phyloP scores from a whole-genome alignment of 2,888 invertebrate species.

The Acanthococcus lagerstroemiae region DNA sequence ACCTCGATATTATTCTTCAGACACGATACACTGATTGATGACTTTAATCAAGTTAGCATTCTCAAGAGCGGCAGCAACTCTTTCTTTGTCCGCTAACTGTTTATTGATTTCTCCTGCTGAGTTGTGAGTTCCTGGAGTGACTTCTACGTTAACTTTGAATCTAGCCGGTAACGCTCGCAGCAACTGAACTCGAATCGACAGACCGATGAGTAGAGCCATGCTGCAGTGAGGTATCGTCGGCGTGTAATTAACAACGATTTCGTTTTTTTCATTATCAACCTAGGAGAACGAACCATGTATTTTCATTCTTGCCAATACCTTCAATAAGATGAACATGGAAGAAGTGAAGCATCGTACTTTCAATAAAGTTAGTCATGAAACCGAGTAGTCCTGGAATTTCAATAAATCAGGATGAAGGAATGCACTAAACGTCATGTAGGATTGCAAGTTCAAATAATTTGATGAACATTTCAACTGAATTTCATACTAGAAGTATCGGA shows the following conservation, averaged over 20 bases:
- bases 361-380: neutral
- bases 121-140: conserved; percentile 84
- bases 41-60: conserved; percentile 54
- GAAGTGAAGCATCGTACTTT: too few relatives aligned
- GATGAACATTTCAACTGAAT: too few relatives aligned
- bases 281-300: conserved; percentile 38
- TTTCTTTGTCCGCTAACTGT: conserved; percentile 93
- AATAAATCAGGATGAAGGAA: too few relatives aligned
- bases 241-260: conserved; percentile 71
- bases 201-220: conserved; percentile 81
- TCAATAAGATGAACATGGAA: too few relatives aligned
- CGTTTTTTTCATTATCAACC: conserved; percentile 63
- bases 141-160: conserved; percentile 77
- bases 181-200: conserved; percentile 86
- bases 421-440: too few relatives aligned
- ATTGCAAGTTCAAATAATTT: too few relatives aligned
- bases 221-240: conserved; percentile 99
- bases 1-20: neutral
- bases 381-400: neutral
- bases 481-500: too few relatives aligned
- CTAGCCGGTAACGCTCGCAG: conserved; percentile 70
- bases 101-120: conserved; percentile 92
- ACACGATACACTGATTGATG: conserved; percentile 26
- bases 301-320: too few relatives aligned
- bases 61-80: conserved; percentile 94